Evolutionary conservation across 2,797 vertebrate genomes (phyloP).

Genomic region (Phalloptychus januarius): DNA sequence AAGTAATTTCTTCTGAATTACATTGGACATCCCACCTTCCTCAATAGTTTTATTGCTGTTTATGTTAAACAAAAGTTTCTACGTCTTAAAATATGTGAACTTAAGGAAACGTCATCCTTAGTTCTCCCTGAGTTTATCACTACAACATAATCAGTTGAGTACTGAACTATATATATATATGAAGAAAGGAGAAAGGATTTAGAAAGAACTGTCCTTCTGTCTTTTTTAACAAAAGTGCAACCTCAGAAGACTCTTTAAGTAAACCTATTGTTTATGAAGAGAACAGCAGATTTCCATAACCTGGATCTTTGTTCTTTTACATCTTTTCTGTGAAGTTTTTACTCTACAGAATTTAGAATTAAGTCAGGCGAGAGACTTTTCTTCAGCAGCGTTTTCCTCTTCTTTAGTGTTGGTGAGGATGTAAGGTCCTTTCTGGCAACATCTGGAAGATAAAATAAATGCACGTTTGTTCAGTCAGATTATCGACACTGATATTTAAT

Average conservation of each 20-base stretch:
- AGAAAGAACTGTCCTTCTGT: neutral
- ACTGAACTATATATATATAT: too few relatives aligned
- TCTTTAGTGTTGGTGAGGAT: conserved; percentile 15
- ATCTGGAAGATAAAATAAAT: conserved; percentile 45
- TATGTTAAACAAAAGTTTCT: neutral
- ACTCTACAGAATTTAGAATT: neutral
- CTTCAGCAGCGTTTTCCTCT: conserved; percentile 21
- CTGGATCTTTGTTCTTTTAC: neutral
- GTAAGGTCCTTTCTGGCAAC: conserved; percentile 48
- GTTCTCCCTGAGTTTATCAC: neutral
- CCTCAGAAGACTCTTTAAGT: neutral
- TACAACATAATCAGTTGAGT: neutral
- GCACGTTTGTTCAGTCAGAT: neutral
- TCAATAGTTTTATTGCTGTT: neutral
- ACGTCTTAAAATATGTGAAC: neutral
- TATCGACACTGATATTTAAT: neutral
- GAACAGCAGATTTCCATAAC: neutral
- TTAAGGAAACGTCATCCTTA: neutral
- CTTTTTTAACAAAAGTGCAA: neutral
- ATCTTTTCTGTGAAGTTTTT: neutral
- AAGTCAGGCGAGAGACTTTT: conserved; percentile 4
- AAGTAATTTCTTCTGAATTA: neutral
- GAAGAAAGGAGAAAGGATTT: neutral
- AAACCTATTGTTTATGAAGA: neutral
- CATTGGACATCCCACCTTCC: neutral